Base-by-base conservation (phyloP, 2,113 vertebrate genomes). In the Charadrius vociferus region DNA sequence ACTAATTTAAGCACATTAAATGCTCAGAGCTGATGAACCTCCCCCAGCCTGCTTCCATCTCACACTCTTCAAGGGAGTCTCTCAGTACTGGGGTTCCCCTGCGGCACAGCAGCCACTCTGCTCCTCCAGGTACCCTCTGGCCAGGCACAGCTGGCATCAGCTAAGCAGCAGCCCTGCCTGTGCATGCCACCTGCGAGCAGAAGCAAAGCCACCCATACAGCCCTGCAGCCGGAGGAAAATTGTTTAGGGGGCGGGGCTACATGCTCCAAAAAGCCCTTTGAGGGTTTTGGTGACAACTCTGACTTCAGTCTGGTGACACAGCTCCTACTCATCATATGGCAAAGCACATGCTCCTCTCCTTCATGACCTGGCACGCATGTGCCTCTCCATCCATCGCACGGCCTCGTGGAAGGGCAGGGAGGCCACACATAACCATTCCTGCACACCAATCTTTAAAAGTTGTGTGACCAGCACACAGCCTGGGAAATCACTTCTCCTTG, bases 391-490 rank as follows among this genome's bases (percentile, higher is more conserved):
- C 73, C n/a, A 6, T 14, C 1, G 7, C 24, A 5, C 7, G 30
- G 22, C 53, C 20, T 65, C 1, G 0, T 27, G 58, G 78, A 88
- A 70, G 17, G 23, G 12, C 47, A 24, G 12, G 19, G 50, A 81
- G 17, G 6, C 16, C 14, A 88, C 16, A 71, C 9, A 7, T 6
- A 39, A 47, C 47, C 27, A 6, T 34, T 59, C 37, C 68, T 21
- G 7, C 74, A 41, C 0, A 0, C 9, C 0, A 0, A 1, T 12
- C 43, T 81, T 77, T 53, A 27, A 4, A 87, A 53, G 24, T 34
- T n/a, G 24, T 39, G 36, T 39, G 52, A 79, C 26, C 30, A 30
- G 32, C 12, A 5, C 67, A 34, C 21, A 72, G 32, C 43, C 70
- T 1, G 4, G 36, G 43, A 82, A 90, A 82, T 30, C 47, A 30